A percentile compares a stretch with the other conserved stretches of the same genome.
Conservation (phyloP, 2,888 invertebrate species). For the Galeruca laticollis region DNA sequence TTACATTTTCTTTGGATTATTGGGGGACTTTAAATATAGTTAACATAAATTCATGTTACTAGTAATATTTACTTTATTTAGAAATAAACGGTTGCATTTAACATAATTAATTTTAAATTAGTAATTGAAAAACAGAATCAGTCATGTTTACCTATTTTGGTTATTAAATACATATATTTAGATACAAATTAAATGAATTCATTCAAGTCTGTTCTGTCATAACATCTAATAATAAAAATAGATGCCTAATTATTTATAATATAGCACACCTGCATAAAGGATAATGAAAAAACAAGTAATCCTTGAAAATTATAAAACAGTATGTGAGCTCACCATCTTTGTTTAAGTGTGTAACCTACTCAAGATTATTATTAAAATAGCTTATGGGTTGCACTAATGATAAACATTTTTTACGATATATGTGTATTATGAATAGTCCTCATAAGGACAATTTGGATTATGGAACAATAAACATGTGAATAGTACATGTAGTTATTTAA, state of each 20-base stretch:
- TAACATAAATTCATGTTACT: background rate
- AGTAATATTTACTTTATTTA: background rate
- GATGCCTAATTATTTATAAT: slow-evolving; percentile 6
- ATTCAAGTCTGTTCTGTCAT: slow-evolving; percentile 3
- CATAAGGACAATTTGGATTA: no score
- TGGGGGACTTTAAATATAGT: background rate
- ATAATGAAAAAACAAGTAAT: slow-evolving; percentile 20
- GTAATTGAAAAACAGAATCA: background rate
- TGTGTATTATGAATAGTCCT: background rate
- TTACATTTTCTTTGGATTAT: slow-evolving; percentile 1
- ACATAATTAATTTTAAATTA: background rate
- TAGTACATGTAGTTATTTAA: no score
- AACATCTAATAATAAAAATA: slow-evolving; percentile 10
- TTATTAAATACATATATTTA: slow-evolving; percentile 1
- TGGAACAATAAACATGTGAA: no score
- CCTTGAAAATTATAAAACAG: slow-evolving; percentile 18
- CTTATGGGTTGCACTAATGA: background rate
- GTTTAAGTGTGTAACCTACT: slow-evolving; percentile 13
- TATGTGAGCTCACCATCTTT: slow-evolving; percentile 18
- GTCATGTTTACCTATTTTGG: slow-evolving; percentile 5
- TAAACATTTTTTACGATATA: background rate
- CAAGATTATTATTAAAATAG: background rate
- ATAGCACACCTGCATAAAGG: slow-evolving; percentile 12
- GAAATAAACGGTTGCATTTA: background rate
- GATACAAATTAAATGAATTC: background rate